phyloP scores from a whole-genome alignment of 64 coral and sea anemone species.

The Platygyra sinensis region DNA sequence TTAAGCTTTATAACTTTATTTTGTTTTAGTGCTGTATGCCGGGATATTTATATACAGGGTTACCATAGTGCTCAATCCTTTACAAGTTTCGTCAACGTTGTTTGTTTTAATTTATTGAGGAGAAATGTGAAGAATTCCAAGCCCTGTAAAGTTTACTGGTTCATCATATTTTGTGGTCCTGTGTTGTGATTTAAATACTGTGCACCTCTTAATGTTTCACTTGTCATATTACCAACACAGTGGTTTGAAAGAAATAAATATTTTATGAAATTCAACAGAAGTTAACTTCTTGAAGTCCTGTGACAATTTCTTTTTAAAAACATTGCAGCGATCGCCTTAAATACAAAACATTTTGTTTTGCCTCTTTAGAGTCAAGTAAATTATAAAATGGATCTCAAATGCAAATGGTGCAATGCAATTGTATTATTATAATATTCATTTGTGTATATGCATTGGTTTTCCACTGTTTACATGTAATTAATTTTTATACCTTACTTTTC shows the following conservation, averaged over 20 bases:
- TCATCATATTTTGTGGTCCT: no score
- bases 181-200: no score
- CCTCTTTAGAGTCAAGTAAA: background rate
- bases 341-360: no score
- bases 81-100: background rate
- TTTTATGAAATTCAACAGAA: slow-evolving; percentile 29
- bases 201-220: no score
- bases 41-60: background rate
- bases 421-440: no score
- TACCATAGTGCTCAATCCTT: background rate
- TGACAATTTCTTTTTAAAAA: background rate
- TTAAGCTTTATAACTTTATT: no score
- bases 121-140: background rate
- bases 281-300: background rate
- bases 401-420: background rate
- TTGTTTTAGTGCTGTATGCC: background rate
- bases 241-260: slow-evolving; percentile 23
- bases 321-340: no score
- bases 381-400: background rate
- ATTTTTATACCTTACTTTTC: no score
- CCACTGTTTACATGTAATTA: no score
- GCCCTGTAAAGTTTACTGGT: no score
- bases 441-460: no score
- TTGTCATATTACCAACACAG: background rate
- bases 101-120: background rate